Base-by-base conservation (phyloP, 2,113 vertebrate species). In the Nycticebus coucang region DNA sequence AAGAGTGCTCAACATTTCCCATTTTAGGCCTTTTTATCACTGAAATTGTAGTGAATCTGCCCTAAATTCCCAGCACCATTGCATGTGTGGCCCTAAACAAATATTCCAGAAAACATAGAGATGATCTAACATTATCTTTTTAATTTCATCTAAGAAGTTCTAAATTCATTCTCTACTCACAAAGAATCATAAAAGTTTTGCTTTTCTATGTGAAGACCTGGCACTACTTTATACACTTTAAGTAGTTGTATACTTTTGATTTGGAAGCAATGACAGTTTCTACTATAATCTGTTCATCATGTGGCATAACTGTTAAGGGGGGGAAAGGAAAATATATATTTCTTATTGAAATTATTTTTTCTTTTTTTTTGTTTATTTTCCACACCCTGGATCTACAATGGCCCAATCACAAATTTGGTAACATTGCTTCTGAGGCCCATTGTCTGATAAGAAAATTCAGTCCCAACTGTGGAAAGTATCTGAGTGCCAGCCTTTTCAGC, bases 401-500 rank as follows among this genome's bases (percentile, higher is more conserved):
- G 90, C 59, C 87, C 30, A 96, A 96, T 35, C 37, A 96, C 87
- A 87, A 91, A 72, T 93, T 97, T 98, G 97, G 98, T 96, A 98
- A 96, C 96, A 97, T n/a, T 97, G 97, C 87, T 55, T 86, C 94
- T 97, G 89, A 98, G 87, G 91, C 95, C 85, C 91, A 94, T 72
- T 96, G 71, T 90, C 87, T 96, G 84, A 89, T 37, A 57, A 95
- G 78, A 94, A 72, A 92, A 57, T 92, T 94, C 72, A 95, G 30
- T 94, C 88, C 57, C 91, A 96, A 95, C 19, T 77, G 92, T 80
- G 13, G 83, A 75, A 98, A 97, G n/a, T 91, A 98, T 92, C 92
- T 95, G 87, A 97, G 89, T 95, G 91, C 85, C 55, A 86, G 55
- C 13, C 2, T 5, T 97, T 97, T 93, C 89, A 96, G 0, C 0